Evolutionary conservation across 1,140 invertebrate species (phyloP).

Genomic region (Drosophila prosaltans): DNA sequence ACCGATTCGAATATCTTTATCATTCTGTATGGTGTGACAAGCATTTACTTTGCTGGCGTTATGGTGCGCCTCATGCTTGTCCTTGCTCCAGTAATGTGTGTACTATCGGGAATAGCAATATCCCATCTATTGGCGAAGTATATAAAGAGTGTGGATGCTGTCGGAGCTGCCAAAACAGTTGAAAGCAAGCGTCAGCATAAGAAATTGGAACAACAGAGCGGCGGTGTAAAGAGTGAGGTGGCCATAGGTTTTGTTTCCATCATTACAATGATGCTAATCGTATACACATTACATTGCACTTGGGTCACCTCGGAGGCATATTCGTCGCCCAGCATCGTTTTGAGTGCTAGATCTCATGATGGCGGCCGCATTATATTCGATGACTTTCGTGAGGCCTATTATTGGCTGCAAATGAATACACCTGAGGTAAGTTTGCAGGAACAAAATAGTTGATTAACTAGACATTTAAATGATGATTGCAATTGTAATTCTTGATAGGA

Average conservation of each 20-base stretch:
- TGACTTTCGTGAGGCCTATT: constrained; percentile 98
- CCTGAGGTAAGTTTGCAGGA: constrained; percentile 86
- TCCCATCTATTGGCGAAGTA: constrained; percentile 95
- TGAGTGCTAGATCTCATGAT: constrained; percentile 97
- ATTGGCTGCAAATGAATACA: constrained; percentile 99
- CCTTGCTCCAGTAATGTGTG: constrained; percentile 98
- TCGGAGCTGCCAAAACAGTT: constrained; percentile 68
- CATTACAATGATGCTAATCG: constrained; percentile 93
- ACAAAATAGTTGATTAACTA: neutral
- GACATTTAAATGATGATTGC: constrained; percentile 53
- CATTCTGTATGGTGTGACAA: constrained; percentile 97
- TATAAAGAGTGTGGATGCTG: constrained; percentile 92
- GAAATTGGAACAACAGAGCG: constrained; percentile 90
- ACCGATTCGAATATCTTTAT: constrained; percentile 99
- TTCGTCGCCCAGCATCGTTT: constrained; percentile 97
- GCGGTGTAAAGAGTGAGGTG: constrained; percentile 94
- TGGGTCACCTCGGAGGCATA: constrained; percentile 99
- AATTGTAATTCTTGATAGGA: constrained; percentile 73
- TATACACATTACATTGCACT: constrained; percentile 98
- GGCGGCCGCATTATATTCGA: constrained; percentile 98
- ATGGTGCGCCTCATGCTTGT: constrained; percentile 99
- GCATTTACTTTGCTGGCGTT: constrained; percentile 99
- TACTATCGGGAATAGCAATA: constrained; percentile 96
- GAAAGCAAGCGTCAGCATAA: constrained; percentile 85
- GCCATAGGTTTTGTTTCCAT: constrained; percentile 93